phyloP scores from a whole-genome alignment of 1,140 invertebrate species.

The Orius laevigatus region DNA sequence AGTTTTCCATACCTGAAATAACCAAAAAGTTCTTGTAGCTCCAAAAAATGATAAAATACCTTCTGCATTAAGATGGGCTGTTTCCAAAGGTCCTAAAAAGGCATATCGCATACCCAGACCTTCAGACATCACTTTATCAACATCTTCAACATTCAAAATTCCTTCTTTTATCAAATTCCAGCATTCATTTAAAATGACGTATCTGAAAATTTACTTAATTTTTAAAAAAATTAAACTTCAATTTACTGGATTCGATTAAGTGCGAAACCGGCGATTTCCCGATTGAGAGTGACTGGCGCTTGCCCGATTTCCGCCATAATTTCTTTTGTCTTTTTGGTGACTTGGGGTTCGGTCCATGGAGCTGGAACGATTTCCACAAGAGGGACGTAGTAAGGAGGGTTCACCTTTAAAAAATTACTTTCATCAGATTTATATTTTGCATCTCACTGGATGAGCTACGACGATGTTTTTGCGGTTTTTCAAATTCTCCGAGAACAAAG shows the following conservation, averaged over 20 bases:
- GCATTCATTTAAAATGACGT: conserved; percentile 84
- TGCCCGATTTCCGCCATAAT: conserved; percentile 84
- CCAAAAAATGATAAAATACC: conserved; percentile 34
- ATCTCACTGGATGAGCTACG: conserved; percentile 72
- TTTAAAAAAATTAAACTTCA: background rate
- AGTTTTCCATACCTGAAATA: conserved; percentile 44
- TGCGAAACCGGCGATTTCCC: conserved; percentile 83
- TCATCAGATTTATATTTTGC: background rate
- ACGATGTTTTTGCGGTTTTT: conserved; percentile 57
- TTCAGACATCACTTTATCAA: conserved; percentile 86
- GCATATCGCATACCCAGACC: conserved; percentile 90
- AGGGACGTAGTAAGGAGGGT: conserved; percentile 91
- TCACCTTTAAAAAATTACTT: conserved; percentile 39
- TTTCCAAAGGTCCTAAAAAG: conserved; percentile 85
- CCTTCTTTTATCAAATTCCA: conserved; percentile 76
- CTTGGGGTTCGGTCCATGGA: conserved; percentile 64
- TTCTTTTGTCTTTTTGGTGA: conserved; percentile 42
- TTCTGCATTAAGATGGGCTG: conserved; percentile 86
- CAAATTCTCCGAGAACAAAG: conserved; percentile 61
- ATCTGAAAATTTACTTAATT: conserved; percentile 35
- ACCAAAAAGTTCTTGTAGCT: background rate
- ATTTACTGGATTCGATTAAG: conserved; percentile 79
- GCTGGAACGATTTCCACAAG: conserved; percentile 87
- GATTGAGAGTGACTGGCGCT: conserved; percentile 64
- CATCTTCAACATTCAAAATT: conserved; percentile 68